Evolutionary conservation across 2,797 vertebrate genomes (phyloP), one percentile per base, ranked within the genome.

Genomic region (Spinus olivaceus): DNA sequence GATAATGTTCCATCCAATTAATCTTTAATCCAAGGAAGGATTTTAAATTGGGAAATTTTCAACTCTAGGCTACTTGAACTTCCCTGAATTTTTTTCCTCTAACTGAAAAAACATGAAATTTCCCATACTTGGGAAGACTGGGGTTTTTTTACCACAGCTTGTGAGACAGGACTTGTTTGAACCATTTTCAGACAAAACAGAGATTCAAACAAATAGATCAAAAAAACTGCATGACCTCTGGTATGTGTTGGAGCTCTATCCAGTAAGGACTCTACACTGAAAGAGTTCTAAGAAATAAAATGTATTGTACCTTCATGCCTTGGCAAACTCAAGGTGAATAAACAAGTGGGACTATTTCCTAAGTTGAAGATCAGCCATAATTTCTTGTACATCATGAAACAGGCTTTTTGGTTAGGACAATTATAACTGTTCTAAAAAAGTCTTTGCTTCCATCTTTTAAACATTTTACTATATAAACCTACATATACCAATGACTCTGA

Each of bases 141-240:
- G 2, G 0, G 12, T 11, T 17, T 51, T 5, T 66, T 81, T n/a
- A 37, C 20, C 8, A 41, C 1, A 2, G 14, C 5, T 33, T 33
- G 30, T 53, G 22, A 70, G 66, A 83, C 18, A 30, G 19, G 12
- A 49, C 7, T 4, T 63, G 5, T 42, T 66, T 39, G 17, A 86
- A 74, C 9, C 13, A 50, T 73, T 86, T 65, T 50, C 44, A 54
- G 15, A 16, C 9, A 67, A 42, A 83, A 39, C 16, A 67, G 54
- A 46, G 10, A 24, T 77, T 91, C 17, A 63, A 61, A 53, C 1
- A 73, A 9, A 20, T 42, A 24, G 5, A 9, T 10, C 2, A 32
- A 79, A 89, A 86, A 88, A 28, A 0, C 8, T 51, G 6, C 33
- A 19, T 60, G n/a, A 71, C 4, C 46, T 89, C 12, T 67, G 20